These are phyloP conservation scores for Tenthredo livida DNA, from an alignment of 2,888 invertebrate genomes.

Conservation along the genomic window DNA sequence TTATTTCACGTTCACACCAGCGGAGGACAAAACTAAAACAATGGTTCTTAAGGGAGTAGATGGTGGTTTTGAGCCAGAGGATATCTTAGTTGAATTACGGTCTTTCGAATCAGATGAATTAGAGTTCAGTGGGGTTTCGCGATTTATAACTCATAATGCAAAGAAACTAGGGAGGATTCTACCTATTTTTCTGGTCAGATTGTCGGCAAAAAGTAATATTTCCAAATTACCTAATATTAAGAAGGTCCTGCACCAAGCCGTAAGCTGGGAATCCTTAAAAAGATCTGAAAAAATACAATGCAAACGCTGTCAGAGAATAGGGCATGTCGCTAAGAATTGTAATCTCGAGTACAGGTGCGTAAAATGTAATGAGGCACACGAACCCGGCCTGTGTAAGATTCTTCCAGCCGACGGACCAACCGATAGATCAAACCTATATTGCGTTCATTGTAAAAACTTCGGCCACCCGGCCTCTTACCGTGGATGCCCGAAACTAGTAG, in stretches of 20 bases:
- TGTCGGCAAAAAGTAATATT: constrained; percentile 49
- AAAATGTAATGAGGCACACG: constrained; percentile 53
- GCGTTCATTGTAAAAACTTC: constrained; percentile 51
- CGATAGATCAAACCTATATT: constrained; percentile 39
- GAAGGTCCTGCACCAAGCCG: constrained; percentile 47
- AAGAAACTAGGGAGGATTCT: constrained; percentile 42
- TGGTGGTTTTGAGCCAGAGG: constrained; percentile 36
- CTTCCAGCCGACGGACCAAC: not conserved
- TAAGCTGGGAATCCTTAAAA: constrained; percentile 57
- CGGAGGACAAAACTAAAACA: constrained; percentile 44
- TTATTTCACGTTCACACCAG: constrained; percentile 54
- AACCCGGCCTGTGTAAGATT: constrained; percentile 54
- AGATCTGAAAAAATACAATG: constrained; percentile 58
- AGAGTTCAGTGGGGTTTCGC: constrained; percentile 52
- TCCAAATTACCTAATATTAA: constrained; percentile 53
- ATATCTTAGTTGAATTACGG: constrained; percentile 51
- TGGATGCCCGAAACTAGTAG: constrained; percentile 52
- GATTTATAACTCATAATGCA: constrained; percentile 55
- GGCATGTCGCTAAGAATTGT: constrained; percentile 57
- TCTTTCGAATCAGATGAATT: not conserved
- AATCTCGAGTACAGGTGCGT: constrained; percentile 57
- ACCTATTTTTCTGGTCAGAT: constrained; percentile 56
- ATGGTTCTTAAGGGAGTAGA: constrained; percentile 56
- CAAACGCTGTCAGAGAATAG: constrained; percentile 58
- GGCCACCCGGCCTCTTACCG: constrained; percentile 58